phyloP scores from a whole-genome alignment of 2,888 invertebrate species.

The Thereva unica region DNA sequence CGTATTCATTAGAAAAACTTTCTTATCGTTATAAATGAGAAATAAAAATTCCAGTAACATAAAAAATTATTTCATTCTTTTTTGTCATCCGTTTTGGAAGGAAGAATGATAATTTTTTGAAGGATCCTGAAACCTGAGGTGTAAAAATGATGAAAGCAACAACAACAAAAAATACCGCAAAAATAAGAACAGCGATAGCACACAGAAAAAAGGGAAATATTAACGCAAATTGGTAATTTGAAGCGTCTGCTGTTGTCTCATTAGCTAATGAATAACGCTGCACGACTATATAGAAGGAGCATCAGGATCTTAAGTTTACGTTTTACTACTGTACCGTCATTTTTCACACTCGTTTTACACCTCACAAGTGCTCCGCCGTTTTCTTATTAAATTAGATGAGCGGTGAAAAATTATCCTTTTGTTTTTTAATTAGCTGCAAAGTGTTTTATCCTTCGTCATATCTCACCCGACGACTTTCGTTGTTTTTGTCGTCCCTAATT shows the following conservation, averaged over 20 bases:
- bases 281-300: too few species aligned
- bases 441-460: conserved; percentile 37
- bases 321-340: conserved; percentile 28
- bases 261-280: conserved; percentile 40
- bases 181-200: too few species aligned
- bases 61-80: too few species aligned
- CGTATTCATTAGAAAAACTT: too few species aligned
- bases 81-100: too few species aligned
- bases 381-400: conserved; percentile 46
- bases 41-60: too few species aligned
- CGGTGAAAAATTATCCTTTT: conserved; percentile 48
- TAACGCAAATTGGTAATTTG: conserved; percentile 36
- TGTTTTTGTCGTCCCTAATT: neutral
- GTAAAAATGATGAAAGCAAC: too few species aligned
- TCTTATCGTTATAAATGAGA: too few species aligned
- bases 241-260: conserved; percentile 39
- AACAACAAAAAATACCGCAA: too few species aligned
- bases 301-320: conserved; percentile 17
- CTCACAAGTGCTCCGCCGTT: conserved; percentile 44
- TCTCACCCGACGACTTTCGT: neutral
- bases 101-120: too few species aligned
- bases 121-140: too few species aligned
- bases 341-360: conserved; percentile 43
- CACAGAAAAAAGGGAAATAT: conserved; percentile 9
- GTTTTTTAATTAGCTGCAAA: conserved; percentile 48